Conservation (phyloP, 1,140 invertebrate species). For the Drosophila murphyi region DNA sequence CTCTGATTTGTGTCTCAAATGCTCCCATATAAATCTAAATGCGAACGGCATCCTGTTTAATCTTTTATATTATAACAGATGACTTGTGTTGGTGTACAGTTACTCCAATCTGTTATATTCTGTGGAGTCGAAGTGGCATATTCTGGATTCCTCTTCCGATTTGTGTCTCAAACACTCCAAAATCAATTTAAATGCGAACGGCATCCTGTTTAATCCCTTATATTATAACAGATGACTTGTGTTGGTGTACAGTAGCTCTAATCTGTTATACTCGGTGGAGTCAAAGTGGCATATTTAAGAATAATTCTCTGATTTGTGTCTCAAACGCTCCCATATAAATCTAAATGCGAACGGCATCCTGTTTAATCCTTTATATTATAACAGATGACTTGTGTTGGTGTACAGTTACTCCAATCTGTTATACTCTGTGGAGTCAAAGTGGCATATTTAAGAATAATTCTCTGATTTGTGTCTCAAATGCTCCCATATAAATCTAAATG, state of each 20-base stretch:
- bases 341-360: constrained; percentile 44
- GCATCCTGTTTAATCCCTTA: constrained; percentile 38
- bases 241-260: constrained; percentile 12
- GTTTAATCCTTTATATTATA: constrained; percentile 34
- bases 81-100: constrained; percentile 40
- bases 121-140: constrained; percentile 40
- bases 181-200: constrained; percentile 22
- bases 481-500: constrained; percentile 40
- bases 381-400: constrained; percentile 49
- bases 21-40: constrained; percentile 18
- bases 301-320: constrained; percentile 29
- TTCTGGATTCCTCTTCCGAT: neutral
- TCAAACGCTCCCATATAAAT: constrained; percentile 58
- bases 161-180: constrained; percentile 40
- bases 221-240: constrained; percentile 43
- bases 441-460: constrained; percentile 24
- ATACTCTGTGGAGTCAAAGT: constrained; percentile 50
- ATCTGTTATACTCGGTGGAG: constrained; percentile 14
- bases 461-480: constrained; percentile 50
- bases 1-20: constrained; percentile 26
- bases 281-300: constrained; percentile 51
- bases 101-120: neutral
- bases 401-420: constrained; percentile 10
- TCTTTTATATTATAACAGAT: constrained; percentile 36
- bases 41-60: constrained; percentile 48